Conservation (phyloP, 2,797 vertebrate genomes). For the Tiaroga cobitis region DNA sequence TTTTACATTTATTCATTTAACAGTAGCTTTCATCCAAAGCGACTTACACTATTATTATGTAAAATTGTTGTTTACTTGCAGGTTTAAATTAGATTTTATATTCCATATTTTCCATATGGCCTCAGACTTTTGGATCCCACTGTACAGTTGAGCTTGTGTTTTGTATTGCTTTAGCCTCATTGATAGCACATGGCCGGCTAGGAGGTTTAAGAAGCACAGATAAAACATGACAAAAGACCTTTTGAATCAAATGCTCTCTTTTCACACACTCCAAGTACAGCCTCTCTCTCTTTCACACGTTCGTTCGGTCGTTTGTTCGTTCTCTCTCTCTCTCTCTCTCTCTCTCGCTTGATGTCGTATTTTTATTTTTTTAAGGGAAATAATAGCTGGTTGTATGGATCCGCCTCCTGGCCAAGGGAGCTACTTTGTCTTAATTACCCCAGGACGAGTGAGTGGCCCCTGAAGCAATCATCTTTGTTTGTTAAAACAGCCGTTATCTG, state of each 20-base stretch:
- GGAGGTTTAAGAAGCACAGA: slow-evolving; percentile 73
- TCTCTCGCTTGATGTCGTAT: neutral
- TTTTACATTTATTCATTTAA: neutral
- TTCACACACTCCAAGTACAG: slow-evolving; percentile 44
- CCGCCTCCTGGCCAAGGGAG: slow-evolving; percentile 72
- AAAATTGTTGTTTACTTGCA: neutral
- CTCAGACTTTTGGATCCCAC: neutral
- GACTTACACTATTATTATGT: neutral
- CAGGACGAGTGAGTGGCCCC: slow-evolving; percentile 79
- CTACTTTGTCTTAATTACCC: slow-evolving; percentile 89
- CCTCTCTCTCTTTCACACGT: slow-evolving; percentile 7
- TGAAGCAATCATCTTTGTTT: slow-evolving; percentile 89
- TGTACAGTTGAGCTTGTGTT: slow-evolving; percentile 25
- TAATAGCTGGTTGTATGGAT: slow-evolving; percentile 71
- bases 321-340: slow-evolving; percentile 3
- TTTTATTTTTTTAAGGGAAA: slow-evolving; percentile 54
- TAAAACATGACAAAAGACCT: slow-evolving; percentile 68
- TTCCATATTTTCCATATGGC: neutral
- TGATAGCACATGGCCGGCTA: slow-evolving; percentile 61
- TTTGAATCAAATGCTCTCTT: slow-evolving; percentile 67
- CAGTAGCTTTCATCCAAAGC: neutral
- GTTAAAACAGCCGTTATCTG: slow-evolving; percentile 82
- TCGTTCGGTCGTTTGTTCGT: no score
- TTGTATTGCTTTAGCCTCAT: slow-evolving; percentile 53
- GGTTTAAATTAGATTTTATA: neutral